These are phyloP conservation scores for Loripinus fragilis DNA, from an alignment of 2,888 invertebrate genomes.

Conservation along the genomic window DNA sequence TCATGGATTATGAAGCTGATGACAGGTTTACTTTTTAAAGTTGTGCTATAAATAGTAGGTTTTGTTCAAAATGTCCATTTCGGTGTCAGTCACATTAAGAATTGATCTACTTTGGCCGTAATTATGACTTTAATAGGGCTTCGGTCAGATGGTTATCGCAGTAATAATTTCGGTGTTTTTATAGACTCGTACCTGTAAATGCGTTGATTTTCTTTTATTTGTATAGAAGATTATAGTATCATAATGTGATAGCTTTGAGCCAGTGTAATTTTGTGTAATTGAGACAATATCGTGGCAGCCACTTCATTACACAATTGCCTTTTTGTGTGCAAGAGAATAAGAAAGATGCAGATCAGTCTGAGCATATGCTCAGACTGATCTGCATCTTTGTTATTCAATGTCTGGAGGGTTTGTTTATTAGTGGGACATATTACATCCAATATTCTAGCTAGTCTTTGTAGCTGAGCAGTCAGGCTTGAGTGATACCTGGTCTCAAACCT, in stretches of 20 bases:
- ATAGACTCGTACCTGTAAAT: neutral
- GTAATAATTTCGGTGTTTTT: neutral
- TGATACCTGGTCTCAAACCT: no score
- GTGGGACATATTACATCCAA: no score
- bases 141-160: slow-evolving; percentile 14
- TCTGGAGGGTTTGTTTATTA: no score
- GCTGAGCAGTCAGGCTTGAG: no score
- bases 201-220: neutral
- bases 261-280: slow-evolving; percentile 13
- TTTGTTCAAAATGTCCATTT: neutral
- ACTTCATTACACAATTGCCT: no score
- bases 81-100: neutral
- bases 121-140: slow-evolving; percentile 9
- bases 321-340: no score
- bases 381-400: no score
- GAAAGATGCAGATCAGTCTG: no score
- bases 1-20: neutral
- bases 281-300: no score
- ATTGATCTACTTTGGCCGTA: neutral
- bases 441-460: no score
- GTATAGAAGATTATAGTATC: neutral
- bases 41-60: neutral
- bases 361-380: no score
- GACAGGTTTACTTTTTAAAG: neutral
- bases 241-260: neutral